A percentile compares a stretch with the other conserved stretches of the same genome.
These are phyloP conservation scores for Diadromus collaris DNA, from an alignment of 2,888 invertebrate species.

Conservation along the genomic window DNA sequence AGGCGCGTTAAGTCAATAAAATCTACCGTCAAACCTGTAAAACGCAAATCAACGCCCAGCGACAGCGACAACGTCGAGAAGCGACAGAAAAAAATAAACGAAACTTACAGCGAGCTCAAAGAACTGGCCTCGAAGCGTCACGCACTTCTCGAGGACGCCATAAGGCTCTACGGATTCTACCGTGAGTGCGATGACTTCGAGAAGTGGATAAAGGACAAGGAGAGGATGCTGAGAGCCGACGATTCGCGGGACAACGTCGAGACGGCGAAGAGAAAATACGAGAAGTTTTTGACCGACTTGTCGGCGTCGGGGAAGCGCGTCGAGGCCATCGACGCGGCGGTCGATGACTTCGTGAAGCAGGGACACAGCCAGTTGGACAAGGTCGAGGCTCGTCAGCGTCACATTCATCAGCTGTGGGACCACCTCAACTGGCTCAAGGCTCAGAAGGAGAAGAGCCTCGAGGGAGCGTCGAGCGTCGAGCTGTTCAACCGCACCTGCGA, in stretches of 20 bases:
- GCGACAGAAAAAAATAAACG: conserved; percentile 89
- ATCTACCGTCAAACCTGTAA: conserved; percentile 77
- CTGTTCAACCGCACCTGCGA: conserved; percentile 97
- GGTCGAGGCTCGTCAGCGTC: conserved; percentile 88
- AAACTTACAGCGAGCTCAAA: conserved; percentile 90
- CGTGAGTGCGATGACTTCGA: conserved; percentile 99
- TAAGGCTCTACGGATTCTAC: conserved; percentile 95
- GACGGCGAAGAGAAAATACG: conserved; percentile 96
- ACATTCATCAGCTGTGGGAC: conserved; percentile 95
- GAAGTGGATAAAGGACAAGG: conserved; percentile 98
- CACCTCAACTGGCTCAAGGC: conserved; percentile 91
- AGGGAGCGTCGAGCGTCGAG: conserved; percentile 96
- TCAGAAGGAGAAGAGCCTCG: conserved; percentile 94
- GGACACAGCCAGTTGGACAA: conserved; percentile 94
- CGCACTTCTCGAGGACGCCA: conserved; percentile 94
- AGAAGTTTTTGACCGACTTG: conserved; percentile 97
- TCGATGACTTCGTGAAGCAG: conserved; percentile 90
- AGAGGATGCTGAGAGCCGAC: conserved; percentile 90
- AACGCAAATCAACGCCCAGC: conserved; percentile 77
- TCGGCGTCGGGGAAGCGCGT: conserved; percentile 96
- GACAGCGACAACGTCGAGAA: conserved; percentile 91
- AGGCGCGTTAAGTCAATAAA: conserved; percentile 83
- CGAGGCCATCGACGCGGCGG: conserved; percentile 93
- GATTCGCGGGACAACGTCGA: conserved; percentile 95
- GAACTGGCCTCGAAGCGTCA: conserved; percentile 91